Base-by-base conservation (phyloP, 2,797 vertebrate species). In the Oryzias dopingdopingensis region DNA sequence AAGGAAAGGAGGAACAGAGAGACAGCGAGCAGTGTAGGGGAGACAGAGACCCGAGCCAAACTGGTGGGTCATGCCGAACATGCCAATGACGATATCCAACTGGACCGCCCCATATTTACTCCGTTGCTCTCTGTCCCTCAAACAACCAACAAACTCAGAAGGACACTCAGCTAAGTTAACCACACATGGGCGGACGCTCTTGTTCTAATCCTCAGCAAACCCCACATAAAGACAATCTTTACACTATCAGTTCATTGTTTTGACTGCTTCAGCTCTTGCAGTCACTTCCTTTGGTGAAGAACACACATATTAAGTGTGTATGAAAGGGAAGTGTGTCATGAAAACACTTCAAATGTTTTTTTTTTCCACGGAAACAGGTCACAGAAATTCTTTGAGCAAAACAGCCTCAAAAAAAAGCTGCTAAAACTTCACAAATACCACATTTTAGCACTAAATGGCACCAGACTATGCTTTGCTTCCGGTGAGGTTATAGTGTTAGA, bases 31-130 rank as follows among this genome's bases (percentile, higher is more conserved):
- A 62, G 76, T 76, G 59, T 48, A 37, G 64, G 49, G 56, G 20
- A 62, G 56, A 62, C 55, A 77, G 79, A 78, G 79, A 81, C 67
- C 69, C 14, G 67, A 82, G 84, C 86, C 56, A 85, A 79, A 77
- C 64, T 74, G 66, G 72, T 71, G 73, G 69, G 75, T 67, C 83
- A 79, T 81, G 85, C 68, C 81, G 82, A 59, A 62, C 77, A 91
- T 84, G 80, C 76, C 84, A 79, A 70, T 87, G 88, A 87, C 67
- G 80, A 49, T 46, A 60, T 79, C 83, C 76, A 70, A 84, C 90
- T 72, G 74, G 72, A 52, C 50, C 81, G 77, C 83, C 83, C 86
- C 77, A 6, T 18, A 10, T 56, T 49, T 1, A 5, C 62, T 50
- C 65, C 45, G 16, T 24, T n/a, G 44, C 67, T 17, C 32, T 18